phyloP scores from a whole-genome alignment of 2,797 vertebrate species.

The Sarcophilus harrisii region DNA sequence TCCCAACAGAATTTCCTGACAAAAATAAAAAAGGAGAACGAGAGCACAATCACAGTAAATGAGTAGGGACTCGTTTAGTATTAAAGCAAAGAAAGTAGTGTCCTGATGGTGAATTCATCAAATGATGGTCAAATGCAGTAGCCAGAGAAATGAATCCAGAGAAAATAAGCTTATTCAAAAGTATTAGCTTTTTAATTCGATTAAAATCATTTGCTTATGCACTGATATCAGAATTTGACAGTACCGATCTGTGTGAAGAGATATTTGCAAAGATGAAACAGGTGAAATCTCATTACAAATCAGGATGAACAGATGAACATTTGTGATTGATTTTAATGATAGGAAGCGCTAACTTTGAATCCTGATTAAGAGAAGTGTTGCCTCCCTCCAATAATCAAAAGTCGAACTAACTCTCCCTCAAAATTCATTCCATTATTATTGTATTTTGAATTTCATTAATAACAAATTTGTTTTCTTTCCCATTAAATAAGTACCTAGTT shows the following conservation, averaged over 20 bases:
- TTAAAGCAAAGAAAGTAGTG: too few relatives aligned
- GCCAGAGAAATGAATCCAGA: background rate
- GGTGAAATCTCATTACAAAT: background rate
- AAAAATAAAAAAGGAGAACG: background rate
- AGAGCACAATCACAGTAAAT: background rate
- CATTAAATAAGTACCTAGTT: background rate
- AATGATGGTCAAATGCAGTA: background rate
- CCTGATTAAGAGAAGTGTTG: background rate
- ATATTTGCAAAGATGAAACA: background rate
- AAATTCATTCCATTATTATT: background rate
- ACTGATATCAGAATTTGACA: background rate
- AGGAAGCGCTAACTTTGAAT: background rate
- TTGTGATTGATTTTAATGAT: background rate
- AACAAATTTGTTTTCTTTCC: background rate
- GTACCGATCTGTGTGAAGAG: background rate
- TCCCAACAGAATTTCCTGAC: background rate
- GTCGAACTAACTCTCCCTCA: too few relatives aligned
- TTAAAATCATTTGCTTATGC: background rate
- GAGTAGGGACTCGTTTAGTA: background rate
- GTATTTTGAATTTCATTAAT: background rate
- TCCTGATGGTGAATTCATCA: too few relatives aligned
- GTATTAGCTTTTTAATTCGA: background rate
- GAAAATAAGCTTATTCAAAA: background rate
- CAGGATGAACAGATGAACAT: background rate
- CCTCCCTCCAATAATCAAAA: background rate